phyloP scores from a whole-genome alignment of 2,113 vertebrate species.

The Corydoras sp. region DNA sequence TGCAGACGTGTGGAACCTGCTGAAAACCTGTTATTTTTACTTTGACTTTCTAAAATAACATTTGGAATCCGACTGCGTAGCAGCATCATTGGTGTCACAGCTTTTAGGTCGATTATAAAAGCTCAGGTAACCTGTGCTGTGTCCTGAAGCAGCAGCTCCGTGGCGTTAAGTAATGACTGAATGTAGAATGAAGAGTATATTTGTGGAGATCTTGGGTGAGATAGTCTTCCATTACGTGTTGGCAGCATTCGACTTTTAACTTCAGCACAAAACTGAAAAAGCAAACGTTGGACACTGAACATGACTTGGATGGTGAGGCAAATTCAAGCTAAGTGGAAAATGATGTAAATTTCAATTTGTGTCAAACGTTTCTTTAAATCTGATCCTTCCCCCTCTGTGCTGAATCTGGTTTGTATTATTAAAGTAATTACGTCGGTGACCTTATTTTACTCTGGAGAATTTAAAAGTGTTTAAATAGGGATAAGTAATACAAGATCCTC shows the following conservation, averaged over 20 bases:
- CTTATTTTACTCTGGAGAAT: constrained; percentile 25
- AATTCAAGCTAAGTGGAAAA: background rate
- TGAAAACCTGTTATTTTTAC: too few species aligned
- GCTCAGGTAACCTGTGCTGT: background rate
- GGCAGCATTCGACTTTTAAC: background rate
- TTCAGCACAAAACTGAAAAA: background rate
- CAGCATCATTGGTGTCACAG: background rate
- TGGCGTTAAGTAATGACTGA: background rate
- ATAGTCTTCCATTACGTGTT: background rate
- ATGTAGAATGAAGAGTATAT: background rate
- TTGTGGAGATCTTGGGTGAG: background rate
- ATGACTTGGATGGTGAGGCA: background rate
- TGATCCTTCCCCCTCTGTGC: constrained; percentile 20
- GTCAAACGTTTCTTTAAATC: constrained; percentile 27
- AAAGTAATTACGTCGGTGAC: constrained; percentile 21
- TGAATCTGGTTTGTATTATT: constrained; percentile 2
- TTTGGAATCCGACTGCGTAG: too few species aligned
- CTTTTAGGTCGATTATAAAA: background rate
- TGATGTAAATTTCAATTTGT: background rate
- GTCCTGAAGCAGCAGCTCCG: background rate
- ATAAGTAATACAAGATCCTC: constrained; percentile 40
- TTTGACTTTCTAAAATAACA: too few species aligned
- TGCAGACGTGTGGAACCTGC: too few species aligned
- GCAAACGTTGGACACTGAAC: background rate
- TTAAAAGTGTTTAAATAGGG: constrained; percentile 33